Percentiles rank a stretch among this genome's conserved stretches.
Evolutionary conservation across 2,113 vertebrate genomes (phyloP).

Genomic region (Galemys pyrenaicus): DNA sequence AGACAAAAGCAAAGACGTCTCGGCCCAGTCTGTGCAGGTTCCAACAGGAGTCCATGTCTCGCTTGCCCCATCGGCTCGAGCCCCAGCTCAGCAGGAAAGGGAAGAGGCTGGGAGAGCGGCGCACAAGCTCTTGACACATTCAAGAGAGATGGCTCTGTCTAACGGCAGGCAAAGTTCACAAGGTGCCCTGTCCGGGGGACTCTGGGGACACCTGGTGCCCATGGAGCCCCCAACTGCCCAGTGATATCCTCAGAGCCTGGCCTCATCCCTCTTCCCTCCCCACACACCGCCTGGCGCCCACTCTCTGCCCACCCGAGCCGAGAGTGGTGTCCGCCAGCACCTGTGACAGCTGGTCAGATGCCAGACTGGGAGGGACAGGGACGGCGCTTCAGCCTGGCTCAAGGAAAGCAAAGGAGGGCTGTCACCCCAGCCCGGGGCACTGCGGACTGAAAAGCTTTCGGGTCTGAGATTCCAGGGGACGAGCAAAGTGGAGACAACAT

Average conservation of each 20-base stretch:
- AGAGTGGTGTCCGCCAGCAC: no score
- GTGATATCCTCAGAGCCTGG: background rate
- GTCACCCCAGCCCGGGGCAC: background rate
- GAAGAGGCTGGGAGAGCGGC: background rate
- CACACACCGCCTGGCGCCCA: no score
- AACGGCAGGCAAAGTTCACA: no score
- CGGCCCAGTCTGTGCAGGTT: no score
- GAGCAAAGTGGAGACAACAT: background rate
- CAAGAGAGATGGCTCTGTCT: background rate
- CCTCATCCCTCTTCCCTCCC: background rate
- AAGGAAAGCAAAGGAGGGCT: background rate
- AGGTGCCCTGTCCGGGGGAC: rapidly evolving
- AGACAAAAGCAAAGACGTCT: no score
- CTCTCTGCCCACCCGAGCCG: no score
- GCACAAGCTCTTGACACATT: rapidly evolving
- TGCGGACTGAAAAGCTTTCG: background rate
- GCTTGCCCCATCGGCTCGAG: background rate
- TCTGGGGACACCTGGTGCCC: background rate
- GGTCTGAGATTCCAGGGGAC: background rate
- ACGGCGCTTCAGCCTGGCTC: background rate
- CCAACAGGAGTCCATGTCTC: background rate
- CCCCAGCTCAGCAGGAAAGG: rapidly evolving
- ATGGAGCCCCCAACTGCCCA: no score
- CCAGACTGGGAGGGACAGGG: no score
- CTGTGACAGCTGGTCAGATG: no score